phyloP scores from a whole-genome alignment of 2,888 invertebrate species.

The Oeneis ivallda region DNA sequence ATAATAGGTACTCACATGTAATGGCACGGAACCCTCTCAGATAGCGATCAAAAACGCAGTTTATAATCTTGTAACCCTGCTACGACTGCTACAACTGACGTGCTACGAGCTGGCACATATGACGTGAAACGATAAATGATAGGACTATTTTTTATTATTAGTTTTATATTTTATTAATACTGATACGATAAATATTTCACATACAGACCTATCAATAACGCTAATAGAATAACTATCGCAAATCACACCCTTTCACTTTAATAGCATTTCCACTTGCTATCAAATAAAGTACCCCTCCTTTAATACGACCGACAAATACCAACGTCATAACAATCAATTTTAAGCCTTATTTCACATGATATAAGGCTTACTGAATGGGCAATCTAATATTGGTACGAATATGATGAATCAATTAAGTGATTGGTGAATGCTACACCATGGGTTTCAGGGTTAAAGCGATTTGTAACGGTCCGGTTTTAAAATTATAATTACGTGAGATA shows the following conservation, averaged over 20 bases:
- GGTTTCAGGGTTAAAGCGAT: constrained; percentile 35
- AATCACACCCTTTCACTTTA: constrained; percentile 72
- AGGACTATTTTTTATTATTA: no score
- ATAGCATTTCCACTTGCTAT: constrained; percentile 58
- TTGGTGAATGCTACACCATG: constrained; percentile 50
- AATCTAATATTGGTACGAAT: constrained; percentile 45
- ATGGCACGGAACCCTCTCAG: neutral
- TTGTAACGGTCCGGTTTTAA: constrained; percentile 28
- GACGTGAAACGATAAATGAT: no score
- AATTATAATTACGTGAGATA: constrained; percentile 21
- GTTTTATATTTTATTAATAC: neutral
- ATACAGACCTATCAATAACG: constrained; percentile 59
- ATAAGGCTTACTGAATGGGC: constrained; percentile 34
- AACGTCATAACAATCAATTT: constrained; percentile 23
- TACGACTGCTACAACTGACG: neutral
- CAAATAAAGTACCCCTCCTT: constrained; percentile 46
- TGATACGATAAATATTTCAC: neutral
- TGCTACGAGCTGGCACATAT: neutral
- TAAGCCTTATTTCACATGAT: constrained; percentile 31
- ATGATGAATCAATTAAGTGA: constrained; percentile 74
- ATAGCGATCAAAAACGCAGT: no score
- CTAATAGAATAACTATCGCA: constrained; percentile 76
- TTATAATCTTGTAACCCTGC: neutral
- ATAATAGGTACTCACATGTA: neutral
- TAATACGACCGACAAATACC: constrained; percentile 3